Evolutionary conservation across 2,113 vertebrate species (phyloP), one percentile per base, ranked within the genome.

Genomic region (Sterrhoptilus dennistouni): DNA sequence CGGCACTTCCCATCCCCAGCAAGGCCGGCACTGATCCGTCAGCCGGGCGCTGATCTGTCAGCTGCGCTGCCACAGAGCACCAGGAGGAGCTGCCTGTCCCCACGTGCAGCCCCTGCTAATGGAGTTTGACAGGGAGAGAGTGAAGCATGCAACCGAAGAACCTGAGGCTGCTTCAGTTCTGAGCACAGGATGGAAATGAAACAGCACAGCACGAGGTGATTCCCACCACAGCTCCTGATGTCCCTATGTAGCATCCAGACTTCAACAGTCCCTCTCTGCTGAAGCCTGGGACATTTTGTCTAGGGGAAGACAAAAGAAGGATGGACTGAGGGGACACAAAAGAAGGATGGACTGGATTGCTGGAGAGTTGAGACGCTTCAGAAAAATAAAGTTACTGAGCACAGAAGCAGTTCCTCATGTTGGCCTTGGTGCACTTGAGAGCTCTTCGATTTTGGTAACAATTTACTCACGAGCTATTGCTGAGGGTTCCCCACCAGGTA

Each of bases 1-100:
- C 68, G 40, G 71, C 66, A 3, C 40, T 15, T 31, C 22, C 27
- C 14, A 17, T 8, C 15, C 28, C 76, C 61, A 9, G 12, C 35
- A 27, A 2, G 0, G 24, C 12, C 4, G 3, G 36, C 0, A 0
- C 20, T 8, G 69, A 36, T 3, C 38, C 3, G 1, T 2, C 12
- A 27, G 31, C 38, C 27, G 38, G 3, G 36, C 0, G 0, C 20
- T 8, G 69, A 36, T 3, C 38, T 2, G 1, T 2, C 12, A 27
- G 31, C 38, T 27, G 16, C 24, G 1, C 35, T 22, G 72, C 66
- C 66, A 29, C 52, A 9, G 18, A 1, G 2, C 42, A 27, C 5
- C 52, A 31, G 36, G 29, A 33, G 14, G 10, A 40, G 57, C 8
- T 49, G 77, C 12, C 24, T 31, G 49, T 6, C 35, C 49, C n/a